Conservation (phyloP, 2,113 vertebrate species). For the Speoplatyrhinus poulsoni region DNA sequence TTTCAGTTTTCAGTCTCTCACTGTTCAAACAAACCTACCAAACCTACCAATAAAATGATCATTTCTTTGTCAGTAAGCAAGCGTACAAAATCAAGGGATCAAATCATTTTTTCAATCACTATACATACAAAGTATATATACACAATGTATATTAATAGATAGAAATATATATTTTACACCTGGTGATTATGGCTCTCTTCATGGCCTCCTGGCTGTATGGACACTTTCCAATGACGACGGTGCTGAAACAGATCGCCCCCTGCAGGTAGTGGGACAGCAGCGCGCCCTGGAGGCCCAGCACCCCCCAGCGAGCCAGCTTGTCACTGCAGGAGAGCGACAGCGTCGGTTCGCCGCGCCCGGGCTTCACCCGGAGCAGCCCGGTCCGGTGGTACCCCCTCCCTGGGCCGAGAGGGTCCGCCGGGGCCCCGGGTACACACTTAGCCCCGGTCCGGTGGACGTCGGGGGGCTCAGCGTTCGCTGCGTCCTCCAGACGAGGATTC, state of each 20-base stretch:
- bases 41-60: no score
- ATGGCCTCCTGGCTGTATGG: constrained; percentile 83
- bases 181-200: constrained; percentile 80
- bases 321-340: constrained; percentile 94
- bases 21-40: no score
- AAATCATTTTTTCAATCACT: no score
- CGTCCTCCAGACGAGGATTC: constrained; percentile 26
- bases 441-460: constrained; percentile 91
- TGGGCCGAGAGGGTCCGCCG: constrained; percentile 71
- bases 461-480: not conserved
- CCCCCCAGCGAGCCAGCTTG: constrained; percentile 81
- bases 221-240: constrained; percentile 86
- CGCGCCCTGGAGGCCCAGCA: constrained; percentile 91
- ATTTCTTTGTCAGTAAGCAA: no score
- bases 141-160: no score
- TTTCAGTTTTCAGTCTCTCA: no score
- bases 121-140: no score
- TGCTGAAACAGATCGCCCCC: constrained; percentile 83
- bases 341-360: constrained; percentile 88
- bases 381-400: constrained; percentile 82
- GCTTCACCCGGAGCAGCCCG: constrained; percentile 87
- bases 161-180: constrained; percentile 63
- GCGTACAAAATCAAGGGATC: no score
- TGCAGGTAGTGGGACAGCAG: constrained; percentile 91
- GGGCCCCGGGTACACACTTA: constrained; percentile 85